Conservation (phyloP, 1,140 invertebrate species). For the Penaeus indicus region DNA sequence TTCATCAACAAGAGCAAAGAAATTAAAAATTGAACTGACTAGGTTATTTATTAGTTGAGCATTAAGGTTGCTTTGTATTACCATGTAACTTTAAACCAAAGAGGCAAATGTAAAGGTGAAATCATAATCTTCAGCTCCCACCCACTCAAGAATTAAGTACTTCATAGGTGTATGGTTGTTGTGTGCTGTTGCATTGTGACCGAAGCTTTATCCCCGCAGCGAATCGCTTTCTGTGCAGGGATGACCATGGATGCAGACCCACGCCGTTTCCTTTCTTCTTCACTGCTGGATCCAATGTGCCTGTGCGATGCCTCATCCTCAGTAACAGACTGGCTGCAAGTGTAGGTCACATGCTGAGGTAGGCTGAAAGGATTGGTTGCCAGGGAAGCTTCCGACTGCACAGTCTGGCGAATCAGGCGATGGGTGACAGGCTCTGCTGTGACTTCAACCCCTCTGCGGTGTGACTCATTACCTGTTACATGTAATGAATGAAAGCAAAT, state of each 20-base stretch:
- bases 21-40: no score
- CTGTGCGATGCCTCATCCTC: no score
- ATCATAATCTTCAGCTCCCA: no score
- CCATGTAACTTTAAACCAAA: no score
- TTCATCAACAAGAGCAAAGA: no score
- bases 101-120: no score
- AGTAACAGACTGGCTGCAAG: neutral
- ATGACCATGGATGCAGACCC: slow-evolving; percentile 20
- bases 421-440: slow-evolving; percentile 4
- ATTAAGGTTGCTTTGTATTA: no score
- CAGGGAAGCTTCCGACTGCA: neutral
- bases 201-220: neutral
- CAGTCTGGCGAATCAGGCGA: neutral
- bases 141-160: no score
- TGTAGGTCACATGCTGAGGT: neutral
- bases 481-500: no score
- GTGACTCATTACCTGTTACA: slow-evolving; percentile 37
- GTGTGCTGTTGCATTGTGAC: slow-evolving; percentile 1
- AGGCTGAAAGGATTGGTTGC: neutral
- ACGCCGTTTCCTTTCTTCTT: slow-evolving; percentile 35
- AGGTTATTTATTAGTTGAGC: no score
- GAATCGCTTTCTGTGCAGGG: neutral
- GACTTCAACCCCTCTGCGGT: slow-evolving; percentile 55
- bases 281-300: neutral
- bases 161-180: slow-evolving; percentile 29